A percentile compares a stretch with the other conserved stretches of the same genome.
Evolutionary conservation across 2,888 invertebrate species (phyloP).

Genomic region (Rhagophthalmus giganteus): DNA sequence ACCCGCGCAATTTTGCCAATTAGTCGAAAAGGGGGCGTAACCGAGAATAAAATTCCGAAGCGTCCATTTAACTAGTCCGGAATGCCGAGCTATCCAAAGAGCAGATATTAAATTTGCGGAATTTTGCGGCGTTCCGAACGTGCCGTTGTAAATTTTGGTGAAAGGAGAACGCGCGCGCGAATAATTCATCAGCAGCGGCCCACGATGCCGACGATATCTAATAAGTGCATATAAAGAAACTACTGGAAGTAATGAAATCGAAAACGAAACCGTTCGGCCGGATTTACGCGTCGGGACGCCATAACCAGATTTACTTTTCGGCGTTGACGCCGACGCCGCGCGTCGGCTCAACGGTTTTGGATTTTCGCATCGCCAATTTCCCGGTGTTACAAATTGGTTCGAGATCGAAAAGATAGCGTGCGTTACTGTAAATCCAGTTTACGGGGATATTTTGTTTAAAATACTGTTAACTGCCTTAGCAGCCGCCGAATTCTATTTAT

Average conservation of each 20-base stretch:
- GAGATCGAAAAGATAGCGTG: constrained; percentile 9
- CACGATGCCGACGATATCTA: too few relatives aligned
- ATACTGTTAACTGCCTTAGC: too few relatives aligned
- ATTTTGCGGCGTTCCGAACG: constrained; percentile 56
- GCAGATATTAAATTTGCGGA: constrained; percentile 62
- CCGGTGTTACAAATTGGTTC: constrained; percentile 10
- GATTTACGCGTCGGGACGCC: too few relatives aligned
- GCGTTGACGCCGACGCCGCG: not conserved
- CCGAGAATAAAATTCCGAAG: constrained; percentile 32
- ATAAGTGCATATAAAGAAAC: too few relatives aligned
- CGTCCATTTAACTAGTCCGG: constrained; percentile 38
- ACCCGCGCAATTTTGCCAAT: not conserved
- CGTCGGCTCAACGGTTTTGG: constrained; percentile 2
- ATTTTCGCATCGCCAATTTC: constrained; percentile 11
- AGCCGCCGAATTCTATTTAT: too few relatives aligned
- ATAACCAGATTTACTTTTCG: constrained; percentile 7
- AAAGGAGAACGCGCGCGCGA: constrained; percentile 32
- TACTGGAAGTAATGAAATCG: not conserved
- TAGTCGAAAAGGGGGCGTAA: constrained; percentile 7
- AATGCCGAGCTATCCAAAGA: constrained; percentile 40
- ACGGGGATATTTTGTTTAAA: not conserved
- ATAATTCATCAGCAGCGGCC: too few relatives aligned
- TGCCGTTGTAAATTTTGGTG: constrained; percentile 37
- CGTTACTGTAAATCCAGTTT: constrained; percentile 5
- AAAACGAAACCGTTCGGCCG: not conserved